Evolutionary conservation across 2,888 invertebrate species (phyloP), one percentile per base, ranked within the genome.

Genomic region (Habrosyne pyritoides): DNA sequence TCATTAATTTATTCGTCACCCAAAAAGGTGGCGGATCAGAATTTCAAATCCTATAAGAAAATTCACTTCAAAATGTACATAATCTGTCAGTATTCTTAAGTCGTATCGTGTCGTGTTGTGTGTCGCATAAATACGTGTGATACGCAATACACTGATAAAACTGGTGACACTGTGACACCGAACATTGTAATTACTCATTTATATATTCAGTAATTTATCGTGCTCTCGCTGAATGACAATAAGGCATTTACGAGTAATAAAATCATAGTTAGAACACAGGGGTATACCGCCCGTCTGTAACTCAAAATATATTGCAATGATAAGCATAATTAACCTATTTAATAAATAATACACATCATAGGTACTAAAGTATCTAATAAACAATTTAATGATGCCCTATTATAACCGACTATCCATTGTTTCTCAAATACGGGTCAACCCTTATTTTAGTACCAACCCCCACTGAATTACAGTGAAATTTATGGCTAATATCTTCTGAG

Each of bases 91-190:
- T 12, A 30, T 5, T 36, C 36, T 4, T 33, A 33, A 2, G 36
- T 36, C 18, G 18, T n/a, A n/a, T n/a, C n/a, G n/a, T 24, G 42
- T 42, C 7, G 4, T 3, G 36, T 14, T 36, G 33, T 12, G 33
- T 36, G 14, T 36, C 6, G n/a, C 36, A 36, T 36, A 36, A 36
- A 36, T 14, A n/a, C 42, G 2, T 42, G 42, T 33, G 12, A n/a
- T 42, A 42, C 18, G 14, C 18, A 42, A 18, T 8, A 8, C 42
- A 42, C 42, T 18, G 42, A 42, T 42, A 42, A 18, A 14, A 42
- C n/a, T 52, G 57, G 21, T 42, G 52, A 57, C 51, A 22, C 52
- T 48, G 42, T 42, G 42, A 42, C 42, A 42, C 8, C 18, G 42
- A 18, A 14, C 18, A 42, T 42, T 42, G 18, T 42, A 42, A 42